phyloP scores from a whole-genome alignment of 2,113 vertebrate genomes.

The Natator depressus region DNA sequence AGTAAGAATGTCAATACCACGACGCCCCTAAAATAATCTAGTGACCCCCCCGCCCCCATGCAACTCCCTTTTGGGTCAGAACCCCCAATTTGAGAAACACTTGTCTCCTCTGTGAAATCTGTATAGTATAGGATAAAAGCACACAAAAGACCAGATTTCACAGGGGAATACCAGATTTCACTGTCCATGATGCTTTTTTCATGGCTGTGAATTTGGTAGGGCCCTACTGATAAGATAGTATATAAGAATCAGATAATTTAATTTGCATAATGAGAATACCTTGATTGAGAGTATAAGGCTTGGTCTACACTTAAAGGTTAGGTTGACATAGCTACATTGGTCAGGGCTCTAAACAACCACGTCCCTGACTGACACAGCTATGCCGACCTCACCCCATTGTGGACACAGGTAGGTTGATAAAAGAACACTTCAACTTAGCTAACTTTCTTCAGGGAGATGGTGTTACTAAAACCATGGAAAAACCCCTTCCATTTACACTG shows the following conservation, averaged over 20 bases:
- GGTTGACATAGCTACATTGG: neutral
- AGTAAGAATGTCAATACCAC: too few species aligned
- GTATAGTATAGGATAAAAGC: too few species aligned
- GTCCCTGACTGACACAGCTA: neutral
- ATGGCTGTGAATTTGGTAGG: too few species aligned
- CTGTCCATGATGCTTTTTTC: too few species aligned
- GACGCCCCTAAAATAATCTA: too few species aligned
- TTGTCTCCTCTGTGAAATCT: too few species aligned
- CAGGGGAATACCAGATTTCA: too few species aligned
- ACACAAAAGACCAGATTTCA: too few species aligned
- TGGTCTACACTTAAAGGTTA: neutral
- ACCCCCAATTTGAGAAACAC: too few species aligned
- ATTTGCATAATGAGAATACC: neutral
- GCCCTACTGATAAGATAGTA: neutral
- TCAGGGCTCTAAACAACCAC: neutral
- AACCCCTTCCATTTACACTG: neutral
- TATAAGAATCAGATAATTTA: neutral
- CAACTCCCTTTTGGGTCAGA: too few species aligned
- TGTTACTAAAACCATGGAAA: neutral
- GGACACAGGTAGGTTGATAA: neutral
- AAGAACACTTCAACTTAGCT: neutral
- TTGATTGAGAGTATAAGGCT: neutral
- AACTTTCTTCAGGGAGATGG: neutral
- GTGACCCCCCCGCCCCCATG: too few species aligned
- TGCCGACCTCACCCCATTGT: neutral